These are phyloP conservation scores for Mycteria americana DNA, from an alignment of 2,797 vertebrate species.

Conservation along the genomic window DNA sequence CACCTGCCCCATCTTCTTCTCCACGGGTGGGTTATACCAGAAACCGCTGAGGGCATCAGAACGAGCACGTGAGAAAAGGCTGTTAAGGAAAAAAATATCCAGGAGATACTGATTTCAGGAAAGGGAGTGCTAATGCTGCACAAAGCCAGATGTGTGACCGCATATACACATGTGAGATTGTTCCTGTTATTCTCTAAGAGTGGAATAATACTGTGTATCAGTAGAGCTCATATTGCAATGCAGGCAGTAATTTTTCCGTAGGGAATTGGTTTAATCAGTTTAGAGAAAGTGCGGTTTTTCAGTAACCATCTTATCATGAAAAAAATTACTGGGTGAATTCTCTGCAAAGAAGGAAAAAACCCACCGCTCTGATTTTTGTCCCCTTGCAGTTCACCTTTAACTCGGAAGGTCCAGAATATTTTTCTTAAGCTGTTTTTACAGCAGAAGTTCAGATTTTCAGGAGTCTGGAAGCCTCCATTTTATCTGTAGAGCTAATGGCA, in stretches of 20 bases:
- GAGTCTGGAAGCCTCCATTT: conserved; percentile 5
- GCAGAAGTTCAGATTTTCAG: conserved; percentile 8
- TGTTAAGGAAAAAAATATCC: neutral
- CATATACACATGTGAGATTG: neutral
- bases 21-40: neutral
- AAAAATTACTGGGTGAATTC: neutral
- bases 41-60: neutral
- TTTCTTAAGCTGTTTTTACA: neutral
- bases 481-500: conserved; percentile 13
- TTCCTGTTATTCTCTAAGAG: neutral
- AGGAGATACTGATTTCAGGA: conserved; percentile 41
- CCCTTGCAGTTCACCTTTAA: neutral
- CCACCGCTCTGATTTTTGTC: neutral
- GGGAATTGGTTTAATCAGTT: conserved; percentile 16
- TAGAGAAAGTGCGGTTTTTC: neutral
- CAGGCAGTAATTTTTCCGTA: neutral
- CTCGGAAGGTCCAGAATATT: neutral
- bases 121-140: conserved; percentile 11
- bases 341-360: neutral
- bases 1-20: neutral
- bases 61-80: neutral
- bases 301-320: neutral
- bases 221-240: neutral
- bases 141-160: conserved; percentile 35
- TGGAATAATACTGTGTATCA: neutral